Evolutionary conservation across 2,113 vertebrate genomes (phyloP), one percentile per base, ranked within the genome.

Genomic region (Scopus umbretta): DNA sequence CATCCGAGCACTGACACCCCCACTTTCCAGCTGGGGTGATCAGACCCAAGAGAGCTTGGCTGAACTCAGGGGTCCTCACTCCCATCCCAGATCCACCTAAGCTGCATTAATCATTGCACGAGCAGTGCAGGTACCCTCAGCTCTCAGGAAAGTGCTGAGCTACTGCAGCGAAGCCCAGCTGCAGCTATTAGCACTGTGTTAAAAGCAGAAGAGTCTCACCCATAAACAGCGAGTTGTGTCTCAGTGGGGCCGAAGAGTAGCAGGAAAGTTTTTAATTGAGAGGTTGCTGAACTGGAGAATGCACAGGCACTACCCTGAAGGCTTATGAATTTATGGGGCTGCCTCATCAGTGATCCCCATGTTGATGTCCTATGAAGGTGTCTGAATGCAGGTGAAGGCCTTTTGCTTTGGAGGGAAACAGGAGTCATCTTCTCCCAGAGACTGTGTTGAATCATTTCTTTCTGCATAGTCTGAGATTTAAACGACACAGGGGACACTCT

Each of bases 161-260:
- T 53, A 15, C 91, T n/a, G 62, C 80, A 50, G 88, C 50, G 52
- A 18, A 78, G n/a, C 40, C 27, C 34, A 13, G 4, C 25, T 6
- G 22, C 26, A 10, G 49, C 66, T 23, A 1, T 7, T 25, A 21
- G 43, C 0, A 7, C 30, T 19, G 36, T 5, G 32, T 34, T n/a
- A 22, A 40, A 42, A 29, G 26, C 52, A 62, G 14, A n/a, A 13
- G 8, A 9, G 23, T 9, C 26, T 61, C 30, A 5, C 8, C 19
- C 5, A 2, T 1, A 5, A 40, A 1, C 2, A 19, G 17, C 4
- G 12, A 14, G 1, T 0, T 32, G 38, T 12, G 71, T 4, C 78
- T 62, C 50, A 3, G 11, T 0, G 9, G 16, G 36, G 29, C 8
- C 25, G 1, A 0, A 18, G 29, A 2, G 27, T 10, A 58, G 42